Evolutionary conservation across 2,113 vertebrate species (phyloP), one percentile per base, ranked within the genome.

Genomic region (Piprites chloris): DNA sequence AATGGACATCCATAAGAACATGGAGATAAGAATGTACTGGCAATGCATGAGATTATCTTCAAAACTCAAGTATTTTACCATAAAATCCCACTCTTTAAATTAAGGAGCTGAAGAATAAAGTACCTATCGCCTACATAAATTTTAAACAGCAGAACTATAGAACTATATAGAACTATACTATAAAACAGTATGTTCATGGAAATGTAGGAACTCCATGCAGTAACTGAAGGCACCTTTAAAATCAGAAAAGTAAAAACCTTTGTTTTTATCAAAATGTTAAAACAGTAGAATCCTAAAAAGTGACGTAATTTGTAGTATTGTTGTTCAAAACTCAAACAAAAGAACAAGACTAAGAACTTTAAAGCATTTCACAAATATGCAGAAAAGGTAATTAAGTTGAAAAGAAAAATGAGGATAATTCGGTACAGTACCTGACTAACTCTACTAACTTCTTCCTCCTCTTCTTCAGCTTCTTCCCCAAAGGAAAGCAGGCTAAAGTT

Each of bases 381-480:
- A 47, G 58, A 47, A 53, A 86, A 93, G 22, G 4, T 46, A 53
- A 59, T 52, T 17, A 58, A 23, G 10, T 7, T 61, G 12, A 69
- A 82, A 67, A 85, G 7, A 50, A 69, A 91, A 86, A 37, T 2
- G 7, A 26, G 9, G 3, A 42, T 26, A 27, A 39, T 66, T 66
- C 69, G 39, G 12, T 84, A 68, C 35, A 71, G 62, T 98, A 99
- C 99, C 99, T 99, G 99, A 96, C 99, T 99, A 96, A 99, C 99
- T 98, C 98, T 98, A 93, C 97, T 99, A 86, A 98, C 98, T 98
- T 99, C 98, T 58, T 99, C 99, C 93, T 99, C 99, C 37, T 99
- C 99, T 93, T 99, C 99, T 95, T 99, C 99, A 42, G 99, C 99
- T 98, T 99, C 99, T 93, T 99, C 99, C 73, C 99, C 99, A 97